A percentile compares a stretch with the other conserved stretches of the same genome.
Evolutionary conservation across 2,888 invertebrate genomes (phyloP).

Genomic region (Dione vanillae): DNA sequence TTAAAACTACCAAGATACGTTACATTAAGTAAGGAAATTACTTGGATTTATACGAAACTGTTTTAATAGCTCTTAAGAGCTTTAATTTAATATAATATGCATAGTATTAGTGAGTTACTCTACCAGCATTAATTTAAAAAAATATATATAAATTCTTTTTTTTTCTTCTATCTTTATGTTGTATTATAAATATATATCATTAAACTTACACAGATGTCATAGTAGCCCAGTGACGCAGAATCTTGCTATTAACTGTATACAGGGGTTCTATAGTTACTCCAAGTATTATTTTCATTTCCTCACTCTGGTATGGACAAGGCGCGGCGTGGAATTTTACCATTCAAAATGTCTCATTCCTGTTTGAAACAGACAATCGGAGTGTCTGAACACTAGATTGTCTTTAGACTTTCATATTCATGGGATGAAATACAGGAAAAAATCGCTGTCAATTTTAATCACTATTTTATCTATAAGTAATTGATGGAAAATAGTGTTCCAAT

Average conservation of each 20-base stretch:
- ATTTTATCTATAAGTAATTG: no score
- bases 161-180: neutral
- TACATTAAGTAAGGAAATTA: constrained; percentile 42
- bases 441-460: no score
- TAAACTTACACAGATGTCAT: no score
- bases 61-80: constrained; percentile 17
- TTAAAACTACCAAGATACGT: constrained; percentile 40
- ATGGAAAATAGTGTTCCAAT: no score
- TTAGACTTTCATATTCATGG: no score
- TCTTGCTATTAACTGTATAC: no score
- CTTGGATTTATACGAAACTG: constrained; percentile 34
- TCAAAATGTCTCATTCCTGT: neutral
- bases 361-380: no score
- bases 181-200: neutral
- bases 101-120: neutral
- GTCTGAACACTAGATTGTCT: no score
- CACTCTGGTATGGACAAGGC: neutral
- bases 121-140: neutral
- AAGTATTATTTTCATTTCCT: neutral
- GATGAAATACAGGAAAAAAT: no score
- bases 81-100: constrained; percentile 8
- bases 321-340: neutral
- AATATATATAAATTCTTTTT: neutral
- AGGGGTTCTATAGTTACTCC: no score
- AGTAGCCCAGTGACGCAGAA: no score